Conservation (phyloP, 2,113 vertebrate species). For the Gadus macrocephalus region DNA sequence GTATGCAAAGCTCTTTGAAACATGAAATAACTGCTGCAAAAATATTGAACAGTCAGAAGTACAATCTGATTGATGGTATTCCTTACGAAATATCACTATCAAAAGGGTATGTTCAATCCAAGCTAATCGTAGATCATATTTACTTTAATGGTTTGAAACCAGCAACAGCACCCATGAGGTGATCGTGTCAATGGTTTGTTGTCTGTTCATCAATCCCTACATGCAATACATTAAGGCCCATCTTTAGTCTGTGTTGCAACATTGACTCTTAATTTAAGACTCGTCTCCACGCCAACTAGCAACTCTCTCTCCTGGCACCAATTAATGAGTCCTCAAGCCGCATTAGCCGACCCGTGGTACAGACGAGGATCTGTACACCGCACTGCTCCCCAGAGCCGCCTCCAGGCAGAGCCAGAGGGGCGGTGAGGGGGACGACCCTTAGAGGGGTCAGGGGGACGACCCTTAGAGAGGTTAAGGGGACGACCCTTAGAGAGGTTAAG, state of each 20-base stretch:
- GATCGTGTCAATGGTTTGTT: not conserved
- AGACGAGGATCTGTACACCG: no score
- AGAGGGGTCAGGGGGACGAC: no score
- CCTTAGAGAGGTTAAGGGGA: no score
- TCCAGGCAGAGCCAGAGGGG: no score
- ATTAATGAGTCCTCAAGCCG: slow-evolving; percentile 9
- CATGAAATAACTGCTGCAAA: no score
- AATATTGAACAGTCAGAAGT: no score
- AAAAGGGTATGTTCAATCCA: not conserved
- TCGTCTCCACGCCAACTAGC: not conserved
- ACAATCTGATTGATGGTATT: not conserved
- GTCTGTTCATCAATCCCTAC: not conserved
- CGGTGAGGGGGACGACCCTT: no score
- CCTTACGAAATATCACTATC: not conserved
- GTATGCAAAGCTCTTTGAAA: no score
- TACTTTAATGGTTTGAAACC: not conserved
- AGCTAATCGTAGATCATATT: no score
- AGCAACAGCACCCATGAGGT: not conserved
- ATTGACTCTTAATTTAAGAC: not conserved
- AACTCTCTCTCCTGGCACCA: slow-evolving; percentile 8
- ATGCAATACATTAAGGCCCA: not conserved
- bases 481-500: no score
- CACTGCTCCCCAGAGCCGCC: not conserved
- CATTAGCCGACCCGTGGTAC: not conserved
- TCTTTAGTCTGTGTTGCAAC: not conserved